Base-by-base conservation (phyloP, 2,113 vertebrate genomes). In the Stomatorhinus ivindoensis region DNA sequence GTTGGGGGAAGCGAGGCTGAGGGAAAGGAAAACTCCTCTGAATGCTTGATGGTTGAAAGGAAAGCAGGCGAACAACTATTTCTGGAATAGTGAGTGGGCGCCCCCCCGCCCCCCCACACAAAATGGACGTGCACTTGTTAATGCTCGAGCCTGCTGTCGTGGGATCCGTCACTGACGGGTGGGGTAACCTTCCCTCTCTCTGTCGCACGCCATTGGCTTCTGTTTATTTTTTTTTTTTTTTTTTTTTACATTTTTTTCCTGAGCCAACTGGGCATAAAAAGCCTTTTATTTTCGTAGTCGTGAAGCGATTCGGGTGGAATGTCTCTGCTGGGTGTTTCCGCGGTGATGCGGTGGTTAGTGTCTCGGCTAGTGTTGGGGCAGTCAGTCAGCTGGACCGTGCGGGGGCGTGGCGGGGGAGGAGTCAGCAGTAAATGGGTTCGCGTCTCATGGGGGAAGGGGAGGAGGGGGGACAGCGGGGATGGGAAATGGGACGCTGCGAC, bases 401-500 rank as follows among this genome's bases (percentile, higher is more conserved):
- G 1, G 85, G 85, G 50, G 85, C 31, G 85, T 55, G 85, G 44
- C 24, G 42, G 85, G 85, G 85, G 50, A 11, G 85, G 50, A 35
- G 50, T 35, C 50, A 27, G 31, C 39, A 21, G 44, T 44, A 84
- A 84, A 84, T 84, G 80, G 44, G 42, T 47, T 47, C 42, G 6
- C 9, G 7, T 84, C 80, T 42, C 80, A 46, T 4, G 17, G 84
- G 46, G 48, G 44, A 91, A 53, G 89, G 95, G 95, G 93, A 94
- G 42, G 87, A 46, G 69, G 8, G 69, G 69, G 92, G 95, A 94
- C 95, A 94, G 93, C 89, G 92, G 92, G 92, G 27, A 48, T 93
- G 93, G 94, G 92, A 91, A 94, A 89, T 92, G 91, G 93, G 89
- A 90, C 94, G 93, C 89, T 94, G 94, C 92, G 89, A 93, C 93